A percentile compares a stretch with the other conserved stretches of the same genome.
Conservation (phyloP, 2,113 vertebrate species). For the Pithys albifrons region DNA sequence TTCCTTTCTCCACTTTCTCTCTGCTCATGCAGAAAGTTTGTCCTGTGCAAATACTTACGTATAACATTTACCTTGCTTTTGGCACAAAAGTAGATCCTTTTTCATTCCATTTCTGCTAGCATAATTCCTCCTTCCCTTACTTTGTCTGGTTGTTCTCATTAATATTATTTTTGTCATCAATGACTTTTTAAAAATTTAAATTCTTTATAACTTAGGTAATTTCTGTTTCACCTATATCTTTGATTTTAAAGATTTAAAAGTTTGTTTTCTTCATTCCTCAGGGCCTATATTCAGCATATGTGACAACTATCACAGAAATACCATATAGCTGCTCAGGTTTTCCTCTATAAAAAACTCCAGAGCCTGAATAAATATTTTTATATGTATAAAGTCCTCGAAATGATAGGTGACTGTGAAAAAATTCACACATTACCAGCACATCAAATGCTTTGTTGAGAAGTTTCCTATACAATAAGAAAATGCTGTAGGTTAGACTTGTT, state of each 20-base stretch:
- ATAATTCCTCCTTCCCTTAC: neutral
- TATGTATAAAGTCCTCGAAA: neutral
- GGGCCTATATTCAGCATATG: neutral
- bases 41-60: neutral
- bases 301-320: neutral
- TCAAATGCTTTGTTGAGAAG: neutral
- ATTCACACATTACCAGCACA: neutral
- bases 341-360: neutral
- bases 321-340: neutral
- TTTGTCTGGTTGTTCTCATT: neutral
- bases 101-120: neutral
- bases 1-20: neutral
- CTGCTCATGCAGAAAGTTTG: neutral
- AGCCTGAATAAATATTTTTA: neutral
- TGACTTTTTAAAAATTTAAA: neutral
- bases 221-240: neutral
- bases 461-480: neutral
- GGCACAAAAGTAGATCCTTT: neutral
- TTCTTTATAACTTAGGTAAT: neutral
- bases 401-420: neutral
- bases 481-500: neutral
- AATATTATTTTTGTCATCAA: neutral
- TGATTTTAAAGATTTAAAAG: neutral
- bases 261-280: neutral
- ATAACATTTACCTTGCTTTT: neutral